Evolutionary conservation across 2,797 vertebrate genomes (phyloP), one percentile per base, ranked within the genome.

Genomic region (Sebastes steindachneri): DNA sequence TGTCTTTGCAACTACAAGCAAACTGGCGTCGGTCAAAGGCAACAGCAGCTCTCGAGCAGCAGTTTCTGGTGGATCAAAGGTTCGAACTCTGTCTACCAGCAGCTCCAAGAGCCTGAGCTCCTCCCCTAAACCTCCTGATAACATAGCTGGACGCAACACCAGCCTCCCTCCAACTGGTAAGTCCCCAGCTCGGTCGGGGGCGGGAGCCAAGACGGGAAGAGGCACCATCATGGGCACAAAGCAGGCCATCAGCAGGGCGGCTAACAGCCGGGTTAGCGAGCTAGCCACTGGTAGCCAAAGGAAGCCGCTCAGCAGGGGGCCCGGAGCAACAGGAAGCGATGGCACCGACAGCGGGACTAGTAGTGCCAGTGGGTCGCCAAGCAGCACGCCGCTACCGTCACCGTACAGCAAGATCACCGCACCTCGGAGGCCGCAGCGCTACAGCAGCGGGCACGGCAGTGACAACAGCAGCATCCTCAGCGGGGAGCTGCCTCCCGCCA

Each of bases 371-470:
- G 95, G 95, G 4, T 87, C 59, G 2, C 77, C 85, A 14, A 88
- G 82, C 0, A 94, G 91, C 1, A 91, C 88, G 1, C 88, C 86
- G 0, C 90, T 98, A 67, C 98, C 98, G 0, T 99, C 98, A 0
- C 98, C 98, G 0, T 99, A 99, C 93, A 99, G 98, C 93, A 99
- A 97, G 90, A 96, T 99, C 86, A 99, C 98, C 0, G 97, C 97
- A 0, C 97, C 97, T 0, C 95, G 97, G 11, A 87, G 96, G 83
- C 97, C 98, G 0, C 98, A 97, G 91, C 96, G 97, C 75, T 96
- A 96, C 93, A 98, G 98, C 95, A 99, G 97, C 0, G 98, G 98
- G 0, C 97, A 97, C 0, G 98, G 97, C 78, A 99, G 98, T 0
- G 98, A 99, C 91, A 99, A 97, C 93, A 99, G 98, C 94, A 99